Conservation (phyloP, 2,797 vertebrate genomes). For the Microctenopoma steveboyesi region DNA sequence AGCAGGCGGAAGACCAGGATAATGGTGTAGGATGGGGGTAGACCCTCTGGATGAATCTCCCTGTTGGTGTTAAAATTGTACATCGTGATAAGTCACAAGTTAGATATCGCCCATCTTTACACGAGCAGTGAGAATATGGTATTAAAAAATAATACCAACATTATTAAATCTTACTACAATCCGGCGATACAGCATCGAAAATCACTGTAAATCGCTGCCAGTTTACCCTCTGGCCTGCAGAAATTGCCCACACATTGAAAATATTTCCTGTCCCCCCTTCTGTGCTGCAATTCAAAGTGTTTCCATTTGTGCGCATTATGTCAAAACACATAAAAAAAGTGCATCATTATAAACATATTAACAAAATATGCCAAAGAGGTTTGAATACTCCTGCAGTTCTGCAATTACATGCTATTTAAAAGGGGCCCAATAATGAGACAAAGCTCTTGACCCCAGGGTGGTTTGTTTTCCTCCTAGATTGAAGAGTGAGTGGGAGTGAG, state of each 20-base stretch:
- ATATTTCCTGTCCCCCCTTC: slow-evolving; percentile 63
- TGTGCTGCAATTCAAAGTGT: slow-evolving; percentile 59
- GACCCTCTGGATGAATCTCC: slow-evolving; percentile 95
- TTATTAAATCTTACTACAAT: slow-evolving; percentile 17
- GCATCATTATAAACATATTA: slow-evolving; percentile 67
- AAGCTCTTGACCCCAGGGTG: slow-evolving; percentile 35
- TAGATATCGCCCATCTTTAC: neutral
- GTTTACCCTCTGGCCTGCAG: slow-evolving; percentile 37
- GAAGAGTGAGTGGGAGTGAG: slow-evolving; percentile 37
- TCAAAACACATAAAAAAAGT: slow-evolving; percentile 49
- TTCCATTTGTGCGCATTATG: slow-evolving; percentile 71
- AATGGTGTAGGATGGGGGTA: slow-evolving; percentile 94
- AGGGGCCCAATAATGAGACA: slow-evolving; percentile 40
- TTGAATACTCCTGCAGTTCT: slow-evolving; percentile 30
- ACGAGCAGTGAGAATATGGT: slow-evolving; percentile 2
- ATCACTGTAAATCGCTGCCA: slow-evolving; percentile 53
- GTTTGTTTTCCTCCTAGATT: slow-evolving; percentile 33
- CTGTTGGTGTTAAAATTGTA: slow-evolving; percentile 76
- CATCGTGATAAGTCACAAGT: slow-evolving; percentile 6
- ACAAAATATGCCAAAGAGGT: slow-evolving; percentile 52
- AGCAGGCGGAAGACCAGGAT: slow-evolving; percentile 94
- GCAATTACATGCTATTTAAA: slow-evolving; percentile 51
- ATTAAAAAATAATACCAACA: slow-evolving; percentile 20
- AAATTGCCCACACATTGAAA: slow-evolving; percentile 73
- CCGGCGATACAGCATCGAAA: slow-evolving; percentile 13